These are phyloP conservation scores for Myiagra hebetior DNA, from an alignment of 2,113 vertebrate genomes.

Conservation along the genomic window DNA sequence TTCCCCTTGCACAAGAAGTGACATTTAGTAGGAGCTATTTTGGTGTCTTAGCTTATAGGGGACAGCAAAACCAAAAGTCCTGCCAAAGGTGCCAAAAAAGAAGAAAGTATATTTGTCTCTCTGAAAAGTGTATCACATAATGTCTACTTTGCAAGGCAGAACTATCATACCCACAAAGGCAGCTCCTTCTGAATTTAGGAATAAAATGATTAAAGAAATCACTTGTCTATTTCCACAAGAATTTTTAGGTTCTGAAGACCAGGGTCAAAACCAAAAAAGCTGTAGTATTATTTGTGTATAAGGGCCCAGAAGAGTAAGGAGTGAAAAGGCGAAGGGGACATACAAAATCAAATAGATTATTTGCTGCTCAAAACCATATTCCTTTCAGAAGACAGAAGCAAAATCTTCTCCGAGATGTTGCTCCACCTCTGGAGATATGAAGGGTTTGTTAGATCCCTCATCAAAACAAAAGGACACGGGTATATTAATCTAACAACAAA, in stretches of 20 bases:
- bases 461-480: constrained; percentile 40
- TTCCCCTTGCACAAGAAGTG: not conserved
- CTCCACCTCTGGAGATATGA: constrained; percentile 20
- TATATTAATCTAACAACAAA: constrained; percentile 40
- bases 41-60: not conserved
- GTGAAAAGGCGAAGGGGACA: not conserved
- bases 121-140: not conserved
- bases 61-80: not conserved
- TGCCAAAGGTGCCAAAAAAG: not conserved
- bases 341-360: not conserved
- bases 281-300: not conserved
- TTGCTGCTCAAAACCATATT: not conserved
- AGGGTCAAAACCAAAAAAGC: not conserved
- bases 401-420: not conserved
- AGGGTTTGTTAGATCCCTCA: constrained; percentile 44
- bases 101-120: not conserved
- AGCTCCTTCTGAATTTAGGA: not conserved
- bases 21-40: not conserved
- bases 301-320: not conserved
- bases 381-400: not conserved
- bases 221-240: not conserved
- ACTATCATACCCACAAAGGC: not conserved
- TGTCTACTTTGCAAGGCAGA: not conserved
- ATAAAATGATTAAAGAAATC: not conserved
- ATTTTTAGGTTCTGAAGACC: not conserved